These are phyloP conservation scores for Cygnus olor DNA, from an alignment of 2,797 vertebrate genomes.

Conservation along the genomic window DNA sequence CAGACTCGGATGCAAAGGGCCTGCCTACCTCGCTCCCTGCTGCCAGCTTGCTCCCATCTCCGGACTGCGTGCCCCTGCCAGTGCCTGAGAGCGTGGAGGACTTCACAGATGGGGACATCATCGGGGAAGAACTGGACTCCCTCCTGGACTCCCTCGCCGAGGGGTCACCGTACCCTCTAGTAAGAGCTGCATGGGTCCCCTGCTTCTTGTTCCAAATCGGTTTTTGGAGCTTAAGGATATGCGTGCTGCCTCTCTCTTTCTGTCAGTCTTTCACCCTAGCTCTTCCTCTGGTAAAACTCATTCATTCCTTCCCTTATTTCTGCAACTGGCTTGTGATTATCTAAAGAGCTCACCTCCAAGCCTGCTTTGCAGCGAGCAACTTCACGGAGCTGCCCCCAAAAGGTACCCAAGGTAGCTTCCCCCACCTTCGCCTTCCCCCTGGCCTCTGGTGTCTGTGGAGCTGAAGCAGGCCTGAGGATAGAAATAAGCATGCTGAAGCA, in stretches of 20 bases:
- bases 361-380: neutral
- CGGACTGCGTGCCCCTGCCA: conserved; percentile 81
- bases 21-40: conserved; percentile 77
- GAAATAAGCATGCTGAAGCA: neutral
- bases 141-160: conserved; percentile 86
- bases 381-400: neutral
- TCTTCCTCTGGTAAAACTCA: conserved; percentile 17
- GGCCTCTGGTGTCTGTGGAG: neutral
- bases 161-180: conserved; percentile 71
- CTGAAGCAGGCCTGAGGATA: neutral
- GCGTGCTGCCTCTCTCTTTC: neutral
- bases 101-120: conserved; percentile 86
- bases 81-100: conserved; percentile 79
- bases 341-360: neutral
- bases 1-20: conserved; percentile 62
- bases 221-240: neutral
- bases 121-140: conserved; percentile 91
- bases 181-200: conserved; percentile 39
- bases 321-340: neutral
- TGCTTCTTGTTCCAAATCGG: neutral
- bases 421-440: neutral
- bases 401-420: neutral
- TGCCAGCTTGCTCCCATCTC: conserved; percentile 75
- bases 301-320: conserved; percentile 1
- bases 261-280: neutral